A percentile compares a stretch with the other conserved stretches of the same genome.
Conservation (phyloP, 2,888 invertebrate species). For the Physocephala rufipes region DNA sequence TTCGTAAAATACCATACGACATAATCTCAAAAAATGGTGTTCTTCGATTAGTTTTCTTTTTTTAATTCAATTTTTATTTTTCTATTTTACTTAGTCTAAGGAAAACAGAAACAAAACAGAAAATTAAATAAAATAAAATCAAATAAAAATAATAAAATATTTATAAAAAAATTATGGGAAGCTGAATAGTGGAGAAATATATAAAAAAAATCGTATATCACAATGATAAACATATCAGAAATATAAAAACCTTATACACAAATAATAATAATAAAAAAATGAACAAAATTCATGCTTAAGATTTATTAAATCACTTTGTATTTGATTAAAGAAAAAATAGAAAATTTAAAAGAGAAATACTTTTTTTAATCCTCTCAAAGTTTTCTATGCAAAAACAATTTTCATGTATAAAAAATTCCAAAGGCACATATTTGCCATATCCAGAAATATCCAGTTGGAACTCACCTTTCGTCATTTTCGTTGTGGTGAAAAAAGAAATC, state of each 20-base stretch:
- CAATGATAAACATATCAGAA: conserved; percentile 4
- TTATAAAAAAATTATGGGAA: neutral
- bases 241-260: neutral
- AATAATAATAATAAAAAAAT: neutral
- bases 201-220: conserved; percentile 20
- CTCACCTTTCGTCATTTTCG: too few relatives aligned
- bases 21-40: conserved; percentile 30
- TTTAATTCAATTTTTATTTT: conserved; percentile 2
- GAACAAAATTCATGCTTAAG: conserved; percentile 1
- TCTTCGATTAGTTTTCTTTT: conserved; percentile 5
- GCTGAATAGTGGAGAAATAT: neutral
- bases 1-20: conserved; percentile 6
- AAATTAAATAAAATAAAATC: too few relatives aligned
- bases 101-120: too few relatives aligned
- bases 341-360: neutral
- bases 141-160: neutral
- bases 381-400: too few relatives aligned
- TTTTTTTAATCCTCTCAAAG: too few relatives aligned
- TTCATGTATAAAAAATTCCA: too few relatives aligned
- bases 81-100: neutral
- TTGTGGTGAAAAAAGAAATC: too few relatives aligned
- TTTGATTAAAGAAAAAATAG: neutral
- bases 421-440: too few relatives aligned
- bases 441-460: too few relatives aligned
- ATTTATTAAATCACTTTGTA: neutral